These are phyloP conservation scores for Equus przewalskii DNA, from an alignment of 2,113 vertebrate species.

Conservation along the genomic window DNA sequence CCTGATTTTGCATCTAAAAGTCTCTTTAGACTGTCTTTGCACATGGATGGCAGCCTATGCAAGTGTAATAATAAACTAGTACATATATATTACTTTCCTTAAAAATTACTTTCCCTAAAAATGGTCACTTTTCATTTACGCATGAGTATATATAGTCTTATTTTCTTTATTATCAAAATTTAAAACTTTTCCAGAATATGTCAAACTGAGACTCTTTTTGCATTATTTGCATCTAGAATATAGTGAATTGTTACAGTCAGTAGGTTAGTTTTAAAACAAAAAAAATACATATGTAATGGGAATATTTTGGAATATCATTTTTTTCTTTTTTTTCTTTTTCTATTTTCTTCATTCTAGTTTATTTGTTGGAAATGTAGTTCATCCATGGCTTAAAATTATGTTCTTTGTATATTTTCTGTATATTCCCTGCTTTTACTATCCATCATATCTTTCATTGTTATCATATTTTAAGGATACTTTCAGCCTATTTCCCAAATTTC, in stretches of 20 bases:
- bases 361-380: background rate
- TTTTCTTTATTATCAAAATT: background rate
- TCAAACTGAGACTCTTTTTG: background rate
- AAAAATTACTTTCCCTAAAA: background rate
- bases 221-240: background rate
- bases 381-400: background rate
- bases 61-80: background rate
- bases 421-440: background rate
- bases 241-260: background rate
- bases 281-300: background rate
- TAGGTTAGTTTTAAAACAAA: background rate
- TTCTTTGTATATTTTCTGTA: background rate
- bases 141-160: background rate
- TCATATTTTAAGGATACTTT: slow-evolving; percentile 8
- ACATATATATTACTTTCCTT: background rate
- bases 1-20: background rate
- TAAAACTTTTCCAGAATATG: background rate
- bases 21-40: background rate
- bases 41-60: background rate
- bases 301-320: background rate
- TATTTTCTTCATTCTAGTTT: background rate
- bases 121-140: background rate
- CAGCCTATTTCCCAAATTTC: background rate
- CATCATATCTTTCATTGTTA: background rate
- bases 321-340: background rate